These are phyloP conservation scores for Ischnus inquisitorius DNA, from an alignment of 2,888 invertebrate genomes.

Conservation along the genomic window DNA sequence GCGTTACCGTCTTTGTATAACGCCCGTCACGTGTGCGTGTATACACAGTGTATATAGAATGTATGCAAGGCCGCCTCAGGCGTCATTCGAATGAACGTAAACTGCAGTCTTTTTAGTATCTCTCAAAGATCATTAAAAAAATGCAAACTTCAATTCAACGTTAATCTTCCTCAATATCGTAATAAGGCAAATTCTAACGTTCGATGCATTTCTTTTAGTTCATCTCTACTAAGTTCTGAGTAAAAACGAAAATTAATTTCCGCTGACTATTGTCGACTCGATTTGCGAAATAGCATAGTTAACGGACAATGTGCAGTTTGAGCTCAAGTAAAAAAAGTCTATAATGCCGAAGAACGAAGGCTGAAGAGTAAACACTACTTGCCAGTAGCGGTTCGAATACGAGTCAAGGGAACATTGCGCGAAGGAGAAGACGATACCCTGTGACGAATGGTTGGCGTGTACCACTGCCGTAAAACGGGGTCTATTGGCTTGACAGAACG, in stretches of 20 bases:
- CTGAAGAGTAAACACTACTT: not conserved
- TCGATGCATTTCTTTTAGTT: not conserved
- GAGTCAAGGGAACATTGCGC: not conserved
- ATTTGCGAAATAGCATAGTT: too few relatives aligned
- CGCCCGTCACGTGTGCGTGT: constrained; percentile 53
- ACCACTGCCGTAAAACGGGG: not conserved
- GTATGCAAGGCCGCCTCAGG: constrained; percentile 75
- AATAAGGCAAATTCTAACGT: not conserved
- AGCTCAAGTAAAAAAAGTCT: too few relatives aligned
- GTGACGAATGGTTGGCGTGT: not conserved
- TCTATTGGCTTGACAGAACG: not conserved
- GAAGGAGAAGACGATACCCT: not conserved
- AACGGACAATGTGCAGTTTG: too few relatives aligned
- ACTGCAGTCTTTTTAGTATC: not conserved
- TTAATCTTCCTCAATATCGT: not conserved
- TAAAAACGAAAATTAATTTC: too few relatives aligned
- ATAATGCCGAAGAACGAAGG: not conserved
- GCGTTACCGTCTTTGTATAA: constrained; percentile 63
- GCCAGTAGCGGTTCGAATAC: not conserved
- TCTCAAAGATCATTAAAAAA: not conserved
- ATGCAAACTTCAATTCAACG: not conserved
- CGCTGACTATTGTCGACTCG: too few relatives aligned
- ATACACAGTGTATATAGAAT: constrained; percentile 67
- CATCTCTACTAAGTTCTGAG: not conserved
- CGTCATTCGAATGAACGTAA: not conserved